A percentile compares a stretch with the other conserved stretches of the same genome.
Conservation (phyloP, 1,140 invertebrate genomes). For the Drosophila sucinea region DNA sequence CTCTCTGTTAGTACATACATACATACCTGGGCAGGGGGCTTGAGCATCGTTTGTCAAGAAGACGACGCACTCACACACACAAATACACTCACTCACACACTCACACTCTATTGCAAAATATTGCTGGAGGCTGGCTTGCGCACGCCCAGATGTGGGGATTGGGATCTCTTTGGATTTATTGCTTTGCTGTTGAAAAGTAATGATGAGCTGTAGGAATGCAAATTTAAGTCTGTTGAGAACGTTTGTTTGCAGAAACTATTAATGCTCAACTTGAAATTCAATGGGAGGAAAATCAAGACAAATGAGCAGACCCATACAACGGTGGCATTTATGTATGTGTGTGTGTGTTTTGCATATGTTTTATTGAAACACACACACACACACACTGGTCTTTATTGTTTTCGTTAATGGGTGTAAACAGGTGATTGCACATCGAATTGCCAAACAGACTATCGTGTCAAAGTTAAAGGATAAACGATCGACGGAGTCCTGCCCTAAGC, state of each 20-base stretch:
- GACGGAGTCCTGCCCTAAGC: too few species aligned
- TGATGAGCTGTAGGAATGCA: constrained; percentile 21
- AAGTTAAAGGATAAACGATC: too few species aligned
- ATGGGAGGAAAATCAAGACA: constrained; percentile 4
- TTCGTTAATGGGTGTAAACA: constrained; percentile 7
- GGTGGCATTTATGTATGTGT: not conserved
- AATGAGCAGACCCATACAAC: constrained; percentile 3
- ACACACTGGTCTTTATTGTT: not conserved
- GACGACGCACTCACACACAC: constrained; percentile 6
- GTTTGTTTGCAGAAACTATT: constrained; percentile 16
- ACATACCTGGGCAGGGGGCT: constrained; percentile 3
- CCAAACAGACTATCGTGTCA: too few species aligned
- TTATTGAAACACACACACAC: not conserved
- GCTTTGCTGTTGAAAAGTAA: constrained; percentile 18
- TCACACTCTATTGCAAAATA: not conserved
- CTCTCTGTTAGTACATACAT: too few species aligned
- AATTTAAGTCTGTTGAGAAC: constrained; percentile 21
- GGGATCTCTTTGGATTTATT: constrained; percentile 26
- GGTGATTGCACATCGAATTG: not conserved
- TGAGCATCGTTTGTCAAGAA: constrained; percentile 18
- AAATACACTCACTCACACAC: not conserved
- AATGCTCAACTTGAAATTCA: constrained; percentile 7
- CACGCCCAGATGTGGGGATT: constrained; percentile 16
- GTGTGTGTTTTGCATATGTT: not conserved
- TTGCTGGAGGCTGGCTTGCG: not conserved